A percentile compares a stretch with the other conserved stretches of the same genome.
Conservation (phyloP, 2,113 vertebrate species). For the Bungarus multicinctus region DNA sequence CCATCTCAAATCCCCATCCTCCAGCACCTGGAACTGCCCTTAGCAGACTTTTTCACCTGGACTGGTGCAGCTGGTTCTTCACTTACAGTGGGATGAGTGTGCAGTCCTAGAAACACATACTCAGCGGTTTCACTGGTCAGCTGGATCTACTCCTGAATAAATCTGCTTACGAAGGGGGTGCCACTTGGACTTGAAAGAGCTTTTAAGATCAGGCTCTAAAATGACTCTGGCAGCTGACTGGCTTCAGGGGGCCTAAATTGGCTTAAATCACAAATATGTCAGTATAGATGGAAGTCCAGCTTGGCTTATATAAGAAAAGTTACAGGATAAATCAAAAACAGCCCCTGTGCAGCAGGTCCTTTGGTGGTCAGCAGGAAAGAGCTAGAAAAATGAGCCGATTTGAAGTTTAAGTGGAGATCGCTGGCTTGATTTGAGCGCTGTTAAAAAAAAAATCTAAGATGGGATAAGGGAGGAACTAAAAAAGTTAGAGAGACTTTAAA, state of each 20-base stretch:
- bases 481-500: neutral
- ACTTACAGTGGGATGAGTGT: neutral
- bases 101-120: neutral
- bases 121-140: neutral
- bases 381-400: neutral
- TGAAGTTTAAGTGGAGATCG: neutral
- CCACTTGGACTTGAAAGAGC: neutral
- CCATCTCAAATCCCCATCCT: neutral
- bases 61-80: neutral
- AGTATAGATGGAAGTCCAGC: conserved; percentile 24
- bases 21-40: neutral
- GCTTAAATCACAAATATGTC: neutral
- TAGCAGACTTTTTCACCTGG: neutral
- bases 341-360: neutral
- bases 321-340: conserved; percentile 21
- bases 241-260: neutral
- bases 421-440: neutral
- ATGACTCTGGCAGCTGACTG: neutral
- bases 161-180: neutral
- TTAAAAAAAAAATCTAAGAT: neutral
- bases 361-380: neutral
- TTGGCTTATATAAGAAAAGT: conserved; percentile 42
- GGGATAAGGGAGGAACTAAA: too few relatives aligned
- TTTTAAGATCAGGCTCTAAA: neutral
- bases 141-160: conserved; percentile 5